phyloP scores from a whole-genome alignment of 2,797 vertebrate species.

The Clamator glandarius region DNA sequence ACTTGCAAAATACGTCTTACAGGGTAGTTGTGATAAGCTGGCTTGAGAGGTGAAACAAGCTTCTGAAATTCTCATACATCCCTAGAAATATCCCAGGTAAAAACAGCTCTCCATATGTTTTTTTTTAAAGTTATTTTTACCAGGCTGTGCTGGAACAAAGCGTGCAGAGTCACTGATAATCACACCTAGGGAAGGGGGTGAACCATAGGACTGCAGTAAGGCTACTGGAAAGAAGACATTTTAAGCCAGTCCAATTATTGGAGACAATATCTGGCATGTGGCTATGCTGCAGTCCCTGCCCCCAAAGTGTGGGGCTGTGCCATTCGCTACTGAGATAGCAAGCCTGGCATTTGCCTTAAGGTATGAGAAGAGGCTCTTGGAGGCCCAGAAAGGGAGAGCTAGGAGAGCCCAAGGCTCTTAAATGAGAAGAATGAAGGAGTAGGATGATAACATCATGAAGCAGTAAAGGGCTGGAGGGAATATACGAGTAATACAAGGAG shows the following conservation, averaged over 20 bases:
- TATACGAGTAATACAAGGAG: not conserved
- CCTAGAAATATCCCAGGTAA: not conserved
- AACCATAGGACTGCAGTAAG: not conserved
- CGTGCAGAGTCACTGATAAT: not conserved
- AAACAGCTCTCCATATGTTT: not conserved
- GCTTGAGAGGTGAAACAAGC: not conserved
- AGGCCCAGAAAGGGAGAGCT: not conserved
- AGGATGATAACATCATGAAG: constrained; percentile 4
- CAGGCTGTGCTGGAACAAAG: not conserved
- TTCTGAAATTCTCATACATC: not conserved
- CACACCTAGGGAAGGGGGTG: not conserved
- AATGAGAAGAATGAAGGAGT: not conserved
- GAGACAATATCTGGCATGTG: not conserved
- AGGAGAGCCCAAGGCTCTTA: not conserved
- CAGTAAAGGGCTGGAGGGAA: not conserved
- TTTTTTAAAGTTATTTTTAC: not conserved
- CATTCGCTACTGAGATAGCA: not conserved
- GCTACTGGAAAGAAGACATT: not conserved
- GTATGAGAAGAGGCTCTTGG: not conserved
- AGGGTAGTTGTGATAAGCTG: not conserved
- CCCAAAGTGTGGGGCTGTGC: not conserved
- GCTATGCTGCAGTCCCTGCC: not conserved
- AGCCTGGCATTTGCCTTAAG: constrained; percentile 25
- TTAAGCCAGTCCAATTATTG: not conserved
- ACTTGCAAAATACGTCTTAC: not conserved